Conservation (phyloP, 2,797 vertebrate genomes). For the Miichthys miiuy region DNA sequence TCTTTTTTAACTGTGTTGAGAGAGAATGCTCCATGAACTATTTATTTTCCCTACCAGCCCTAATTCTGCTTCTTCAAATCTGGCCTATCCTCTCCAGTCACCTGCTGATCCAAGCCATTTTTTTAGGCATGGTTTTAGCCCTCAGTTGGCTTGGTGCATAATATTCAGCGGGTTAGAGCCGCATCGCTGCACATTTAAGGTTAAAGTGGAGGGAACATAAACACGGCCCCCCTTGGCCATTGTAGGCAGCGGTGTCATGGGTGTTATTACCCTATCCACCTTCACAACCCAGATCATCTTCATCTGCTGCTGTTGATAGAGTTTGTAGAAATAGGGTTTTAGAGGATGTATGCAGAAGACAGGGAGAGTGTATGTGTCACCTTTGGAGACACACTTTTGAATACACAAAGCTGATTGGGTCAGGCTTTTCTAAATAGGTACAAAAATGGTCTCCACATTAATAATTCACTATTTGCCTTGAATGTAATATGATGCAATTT, state of each 20-base stretch:
- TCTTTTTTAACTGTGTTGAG: conserved; percentile 56
- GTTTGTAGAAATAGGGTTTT: conserved; percentile 6
- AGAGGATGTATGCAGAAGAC: background rate
- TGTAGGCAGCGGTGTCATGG: conserved; percentile 27
- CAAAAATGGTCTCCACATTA: conserved; percentile 12
- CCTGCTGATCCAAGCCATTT: conserved; percentile 69
- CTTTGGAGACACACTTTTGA: background rate
- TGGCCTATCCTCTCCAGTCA: conserved; percentile 60
- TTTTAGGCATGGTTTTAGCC: conserved; percentile 55
- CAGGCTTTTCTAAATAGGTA: background rate
- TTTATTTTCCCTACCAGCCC: conserved; percentile 60
- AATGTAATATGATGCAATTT: background rate
- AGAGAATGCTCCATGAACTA: conserved; percentile 70
- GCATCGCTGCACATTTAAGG: conserved; percentile 68
- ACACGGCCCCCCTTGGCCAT: conserved; percentile 32
- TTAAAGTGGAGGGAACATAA: conserved; percentile 53
- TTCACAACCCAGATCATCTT: conserved; percentile 37
- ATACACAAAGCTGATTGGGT: background rate
- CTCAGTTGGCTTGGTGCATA: conserved; percentile 47
- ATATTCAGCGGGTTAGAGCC: conserved; percentile 57
- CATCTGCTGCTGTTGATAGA: conserved; percentile 21
- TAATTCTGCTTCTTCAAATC: conserved; percentile 48
- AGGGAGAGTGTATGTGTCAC: background rate
- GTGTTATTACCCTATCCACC: conserved; percentile 40
- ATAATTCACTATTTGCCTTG: background rate